Base-by-base conservation (phyloP, 2,888 invertebrate genomes). In the Neocrepidodera transversa region DNA sequence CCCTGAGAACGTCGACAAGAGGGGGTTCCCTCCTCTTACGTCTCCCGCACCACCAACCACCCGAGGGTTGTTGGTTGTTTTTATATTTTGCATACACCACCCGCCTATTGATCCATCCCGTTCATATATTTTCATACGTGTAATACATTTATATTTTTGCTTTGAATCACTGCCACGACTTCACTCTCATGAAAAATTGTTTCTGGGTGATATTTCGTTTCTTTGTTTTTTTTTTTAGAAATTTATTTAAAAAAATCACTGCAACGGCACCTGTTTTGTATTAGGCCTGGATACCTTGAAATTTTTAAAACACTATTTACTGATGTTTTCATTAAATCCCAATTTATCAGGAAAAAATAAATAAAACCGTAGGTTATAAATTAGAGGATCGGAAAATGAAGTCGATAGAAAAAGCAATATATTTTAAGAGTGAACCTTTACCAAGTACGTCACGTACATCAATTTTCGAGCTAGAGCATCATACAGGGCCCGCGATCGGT, bases 81-180 rank as follows among this genome's bases (percentile, higher is more conserved):
- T 74, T 74, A 74, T 76, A 76, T 75, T 75, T 74, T 73, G 74
- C 73, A 72, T 74, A 72, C 58, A 60, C 62, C 58, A 67, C 70
- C 67, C 72, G 69, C 68, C 70, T 76, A 76, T 76, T 71, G 76
- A 76, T 76, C 76, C 74, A 71, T 68, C 71, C 72, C 74, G 71
- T 69, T 72, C 72, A 50, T 59, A 73, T 72, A 74, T 74, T 74
- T 75, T 73, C 74, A 73, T 73, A 73, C 71, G 71, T 72, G 74
- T 72, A 73, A 72, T 73, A 74, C 71, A 69, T 71, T 72, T 71
- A 71, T 71, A 71, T 58, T 73, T 71, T 73, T 69, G 70, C 67
- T 67, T 69, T 67, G 70, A 71, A 71, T 70, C 70, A 68, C 59
- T 69, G 45, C 53, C 26, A 26, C 14, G 20, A 14, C 50, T 17